Evolutionary conservation across 2,797 vertebrate species (phyloP).

Genomic region (Psittacula derbiana): DNA sequence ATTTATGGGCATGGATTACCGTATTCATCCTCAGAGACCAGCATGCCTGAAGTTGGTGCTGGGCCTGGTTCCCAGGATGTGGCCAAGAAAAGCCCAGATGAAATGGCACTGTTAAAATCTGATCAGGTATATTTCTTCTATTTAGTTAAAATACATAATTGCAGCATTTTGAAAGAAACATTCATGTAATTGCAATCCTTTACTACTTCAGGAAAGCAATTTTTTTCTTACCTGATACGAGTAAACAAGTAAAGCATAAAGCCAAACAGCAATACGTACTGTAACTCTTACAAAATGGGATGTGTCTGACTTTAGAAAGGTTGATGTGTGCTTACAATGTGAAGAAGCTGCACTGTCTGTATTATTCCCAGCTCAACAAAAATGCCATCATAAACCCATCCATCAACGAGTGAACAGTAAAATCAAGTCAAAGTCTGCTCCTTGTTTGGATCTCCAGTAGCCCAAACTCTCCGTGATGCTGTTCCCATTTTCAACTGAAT

Average conservation of each 20-base stretch:
- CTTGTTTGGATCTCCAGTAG: not conserved
- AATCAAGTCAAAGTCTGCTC: not conserved
- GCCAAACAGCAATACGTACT: not conserved
- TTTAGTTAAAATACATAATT: not conserved
- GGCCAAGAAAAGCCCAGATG: slow-evolving; percentile 65
- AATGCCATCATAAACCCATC: not conserved
- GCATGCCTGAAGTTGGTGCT: slow-evolving; percentile 67
- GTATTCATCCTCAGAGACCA: slow-evolving; percentile 74
- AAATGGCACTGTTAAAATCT: slow-evolving; percentile 74
- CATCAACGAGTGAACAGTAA: not conserved
- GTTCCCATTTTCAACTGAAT: not conserved
- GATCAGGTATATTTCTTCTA: slow-evolving; percentile 81
- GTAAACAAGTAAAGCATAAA: not conserved
- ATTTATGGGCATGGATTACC: slow-evolving; percentile 86
- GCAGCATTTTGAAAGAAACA: not conserved
- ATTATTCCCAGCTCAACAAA: not conserved
- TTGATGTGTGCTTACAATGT: not conserved
- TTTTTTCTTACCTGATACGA: not conserved
- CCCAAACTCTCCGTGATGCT: not conserved
- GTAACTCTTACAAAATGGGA: not conserved
- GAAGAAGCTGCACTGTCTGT: not conserved
- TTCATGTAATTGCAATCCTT: not conserved
- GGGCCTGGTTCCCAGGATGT: slow-evolving; percentile 51
- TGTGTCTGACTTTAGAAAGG: not conserved
- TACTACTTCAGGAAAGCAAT: not conserved